Evolutionary conservation across 2,888 invertebrate genomes (phyloP), one percentile per base, ranked within the genome.

Genomic region (Sepiola atlantica): DNA sequence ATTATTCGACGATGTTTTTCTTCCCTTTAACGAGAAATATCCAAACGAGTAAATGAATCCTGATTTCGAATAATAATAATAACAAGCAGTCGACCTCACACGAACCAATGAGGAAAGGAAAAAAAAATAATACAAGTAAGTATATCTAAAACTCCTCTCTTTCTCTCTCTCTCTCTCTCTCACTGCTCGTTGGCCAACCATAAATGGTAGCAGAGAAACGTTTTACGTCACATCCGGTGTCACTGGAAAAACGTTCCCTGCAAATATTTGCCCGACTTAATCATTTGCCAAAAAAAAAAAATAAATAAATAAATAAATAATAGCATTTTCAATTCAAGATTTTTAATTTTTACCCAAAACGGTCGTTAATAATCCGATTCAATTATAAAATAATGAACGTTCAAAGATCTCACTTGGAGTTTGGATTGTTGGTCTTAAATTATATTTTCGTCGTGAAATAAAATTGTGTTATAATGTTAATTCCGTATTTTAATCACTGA

Each of bases 191-290:
- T 77, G 77, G 77, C 55, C 92, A 45, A 92, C 92, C 92, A 92
- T 92, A 92, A 92, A 92, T 55, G 92, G 92, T n/a, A 92, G 24
- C 45, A 92, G 54, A 35, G 45, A 55, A 10, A 92, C 24, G 92
- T 45, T 92, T 92, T 54, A 55, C 92, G 92, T 92, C 92, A 92
- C 54, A 55, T 92, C 92, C 92, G 92, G 92, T 92, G 92, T 55
- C 77, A 77, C n/a, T 77, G 77, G 77, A 77, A 77, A 77, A n/a
- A 16, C 77, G 77, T 77, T 77, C 0, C n/a, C 77, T 77, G n/a
- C 45, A 77, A 77, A 77, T 77, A 77, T 77, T 77, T 77, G 77
- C n/a, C 77, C 77, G 77, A 32, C 32, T 77, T 77, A 77, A 57
- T 1, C 24, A 6, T 16, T 57, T 61, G 61, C 61, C 24, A 61